These are phyloP conservation scores for Charadrius vociferus DNA, from an alignment of 2,113 vertebrate species.

Conservation along the genomic window DNA sequence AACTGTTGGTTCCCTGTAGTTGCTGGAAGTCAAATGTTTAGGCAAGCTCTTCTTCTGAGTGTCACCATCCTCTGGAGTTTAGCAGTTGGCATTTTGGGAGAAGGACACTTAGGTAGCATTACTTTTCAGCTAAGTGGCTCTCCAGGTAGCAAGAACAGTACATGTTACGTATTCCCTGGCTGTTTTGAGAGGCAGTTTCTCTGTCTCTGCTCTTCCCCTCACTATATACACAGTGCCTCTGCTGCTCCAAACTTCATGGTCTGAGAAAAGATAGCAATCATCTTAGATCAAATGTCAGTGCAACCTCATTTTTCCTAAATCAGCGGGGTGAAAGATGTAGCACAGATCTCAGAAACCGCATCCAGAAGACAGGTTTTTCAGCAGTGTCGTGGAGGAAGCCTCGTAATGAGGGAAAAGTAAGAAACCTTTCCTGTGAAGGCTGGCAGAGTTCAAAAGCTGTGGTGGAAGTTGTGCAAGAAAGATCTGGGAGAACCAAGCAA, in stretches of 20 bases:
- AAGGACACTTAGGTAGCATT: neutral
- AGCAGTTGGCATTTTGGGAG: neutral
- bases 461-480: neutral
- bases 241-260: neutral
- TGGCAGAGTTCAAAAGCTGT: neutral
- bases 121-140: neutral
- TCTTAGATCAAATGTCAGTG: neutral
- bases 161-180: neutral
- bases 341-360: neutral
- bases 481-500: neutral
- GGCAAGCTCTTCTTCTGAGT: neutral
- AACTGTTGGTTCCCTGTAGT: neutral
- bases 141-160: neutral
- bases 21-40: neutral
- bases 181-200: neutral
- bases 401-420: neutral
- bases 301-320: neutral
- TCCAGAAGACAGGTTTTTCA: neutral
- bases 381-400: neutral
- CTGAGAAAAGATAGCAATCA: neutral
- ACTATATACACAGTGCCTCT: neutral
- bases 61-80: neutral
- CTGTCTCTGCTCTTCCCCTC: neutral
- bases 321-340: neutral
- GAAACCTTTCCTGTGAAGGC: neutral